Evolutionary conservation across 2,888 invertebrate species (phyloP).

Genomic region (Argyresthia albistria): DNA sequence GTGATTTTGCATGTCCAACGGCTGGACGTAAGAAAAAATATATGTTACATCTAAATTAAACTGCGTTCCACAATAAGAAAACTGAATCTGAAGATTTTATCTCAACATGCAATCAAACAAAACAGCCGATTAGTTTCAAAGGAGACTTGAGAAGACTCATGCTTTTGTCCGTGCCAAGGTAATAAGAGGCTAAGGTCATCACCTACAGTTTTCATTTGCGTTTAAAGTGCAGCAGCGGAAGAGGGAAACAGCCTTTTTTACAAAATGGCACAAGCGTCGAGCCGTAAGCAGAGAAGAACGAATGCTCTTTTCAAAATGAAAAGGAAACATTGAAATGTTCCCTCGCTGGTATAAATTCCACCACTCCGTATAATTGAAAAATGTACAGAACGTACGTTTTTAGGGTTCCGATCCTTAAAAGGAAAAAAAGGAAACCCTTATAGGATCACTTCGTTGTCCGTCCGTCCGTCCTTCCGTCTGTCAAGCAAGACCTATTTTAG

Average conservation of each 20-base stretch:
- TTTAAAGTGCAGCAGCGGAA: background rate
- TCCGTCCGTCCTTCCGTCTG: too few species aligned
- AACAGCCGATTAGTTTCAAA: background rate
- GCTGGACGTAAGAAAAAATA: too few species aligned
- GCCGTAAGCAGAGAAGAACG: conserved; percentile 19
- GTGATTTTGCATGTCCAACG: too few species aligned
- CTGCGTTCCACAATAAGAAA: too few species aligned
- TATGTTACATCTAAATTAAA: too few species aligned
- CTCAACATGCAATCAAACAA: background rate
- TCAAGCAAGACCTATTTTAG: too few species aligned
- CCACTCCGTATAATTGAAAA: conserved; percentile 65
- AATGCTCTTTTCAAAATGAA: conserved; percentile 57
- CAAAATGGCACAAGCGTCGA: conserved; percentile 11
- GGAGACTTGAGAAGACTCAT: background rate
- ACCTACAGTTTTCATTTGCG: background rate
- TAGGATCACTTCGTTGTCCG: too few species aligned
- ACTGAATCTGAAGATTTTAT: background rate
- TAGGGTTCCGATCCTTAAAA: too few species aligned
- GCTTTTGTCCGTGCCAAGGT: background rate
- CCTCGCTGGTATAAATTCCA: conserved; percentile 38
- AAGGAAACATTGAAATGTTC: conserved; percentile 49
- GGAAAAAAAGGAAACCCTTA: too few species aligned
- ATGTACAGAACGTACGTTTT: conserved; percentile 54
- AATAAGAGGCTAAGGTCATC: background rate
- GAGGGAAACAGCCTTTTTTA: background rate